Evolutionary conservation across 2,888 invertebrate species (phyloP), one percentile per base, ranked within the genome.

Genomic region (Aproaerema taeniolella): DNA sequence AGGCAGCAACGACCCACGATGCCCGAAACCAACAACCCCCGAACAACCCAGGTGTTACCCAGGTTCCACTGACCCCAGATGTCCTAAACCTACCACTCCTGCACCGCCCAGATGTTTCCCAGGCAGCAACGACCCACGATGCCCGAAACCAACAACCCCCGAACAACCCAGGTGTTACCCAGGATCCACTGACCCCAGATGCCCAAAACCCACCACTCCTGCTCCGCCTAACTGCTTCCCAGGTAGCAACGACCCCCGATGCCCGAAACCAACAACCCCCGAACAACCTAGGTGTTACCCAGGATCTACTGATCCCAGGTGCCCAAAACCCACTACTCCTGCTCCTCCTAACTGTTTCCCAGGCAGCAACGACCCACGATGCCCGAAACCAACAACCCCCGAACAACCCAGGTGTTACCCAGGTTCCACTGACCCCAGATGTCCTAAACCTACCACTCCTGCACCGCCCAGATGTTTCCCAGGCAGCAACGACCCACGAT

Each of bases 81-180:
- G 58, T 16, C 52, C 52, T 2, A 31, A 37, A 24, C 46, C 50
- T 1, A 51, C 42, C 55, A 38, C 46, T 45, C 64, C 55, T 31
- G 47, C 49, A 46, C 43, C 46, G 7, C 60, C 66, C 1, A 47
- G 42, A 2, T 75, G 74, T 26, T 76, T 57, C 36, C 71, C 73
- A 2, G 76, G 73, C 8, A 62, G 63, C 6, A 39, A 32, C 2
- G 74, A 74, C 39, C 64, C 67, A 1, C 50, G 67, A 15, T 74
- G 71, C 38, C 63, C 67, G 0, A 48, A 42, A 34, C 60, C 69
- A 2, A 58, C 70, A 33, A 53, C 67, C 41, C 42, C 55, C 43
- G 31, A 45, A 34, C 25, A 60, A 50, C 54, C 67, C 45, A 48
- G 49, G 41, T 56, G 60, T 34, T 61, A 43, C 41, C 55, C 60